Evolutionary conservation across 2,888 invertebrate genomes (phyloP).

Genomic region (Deilephila elpenor): DNA sequence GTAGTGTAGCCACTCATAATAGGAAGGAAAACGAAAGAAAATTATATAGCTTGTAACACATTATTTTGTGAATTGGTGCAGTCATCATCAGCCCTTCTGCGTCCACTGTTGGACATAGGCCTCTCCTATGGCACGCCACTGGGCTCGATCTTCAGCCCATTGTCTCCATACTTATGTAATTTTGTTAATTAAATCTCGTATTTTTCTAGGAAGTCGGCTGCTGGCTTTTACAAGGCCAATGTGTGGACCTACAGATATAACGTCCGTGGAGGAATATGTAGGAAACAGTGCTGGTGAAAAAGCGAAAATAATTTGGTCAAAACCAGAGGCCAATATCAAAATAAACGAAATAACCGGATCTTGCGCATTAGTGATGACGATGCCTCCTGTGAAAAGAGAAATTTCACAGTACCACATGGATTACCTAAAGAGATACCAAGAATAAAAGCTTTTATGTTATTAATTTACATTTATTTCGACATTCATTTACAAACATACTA

Average conservation of each 20-base stretch:
- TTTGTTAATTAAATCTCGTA: constrained; percentile 11
- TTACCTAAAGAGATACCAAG: constrained; percentile 53
- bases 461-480: constrained; percentile 79
- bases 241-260: constrained; percentile 49
- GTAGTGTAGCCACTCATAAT: too few species aligned
- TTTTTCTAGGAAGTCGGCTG: constrained; percentile 61
- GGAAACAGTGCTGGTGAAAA: constrained; percentile 39
- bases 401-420: constrained; percentile 56
- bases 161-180: neutral
- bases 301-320: constrained; percentile 52
- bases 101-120: too few species aligned
- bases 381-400: constrained; percentile 53
- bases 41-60: neutral
- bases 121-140: too few species aligned
- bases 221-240: constrained; percentile 62
- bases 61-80: too few species aligned
- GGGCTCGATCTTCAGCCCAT: too few species aligned
- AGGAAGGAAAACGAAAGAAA: neutral
- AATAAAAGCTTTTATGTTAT: constrained; percentile 53
- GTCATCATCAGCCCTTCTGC: too few species aligned
- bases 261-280: constrained; percentile 61
- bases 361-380: constrained; percentile 55
- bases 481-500: constrained; percentile 79
- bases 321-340: constrained; percentile 46
- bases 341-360: constrained; percentile 68